These are phyloP conservation scores for Acanthurus lineatus DNA, from an alignment of 2,797 vertebrate genomes.

Conservation along the genomic window DNA sequence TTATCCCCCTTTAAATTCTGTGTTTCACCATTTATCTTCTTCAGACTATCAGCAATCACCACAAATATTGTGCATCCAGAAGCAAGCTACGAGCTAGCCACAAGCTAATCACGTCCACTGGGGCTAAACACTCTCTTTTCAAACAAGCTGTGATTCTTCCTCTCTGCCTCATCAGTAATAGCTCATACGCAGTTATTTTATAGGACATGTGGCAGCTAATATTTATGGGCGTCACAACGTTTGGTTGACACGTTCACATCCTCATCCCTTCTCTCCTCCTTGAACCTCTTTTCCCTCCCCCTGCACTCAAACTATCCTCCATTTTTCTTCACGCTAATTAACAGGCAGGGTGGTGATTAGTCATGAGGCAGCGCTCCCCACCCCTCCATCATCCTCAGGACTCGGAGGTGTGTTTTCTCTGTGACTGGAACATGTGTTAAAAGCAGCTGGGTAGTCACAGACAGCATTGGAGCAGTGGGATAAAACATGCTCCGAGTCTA, in stretches of 20 bases:
- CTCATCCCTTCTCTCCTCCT: slow-evolving; percentile 60
- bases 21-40: not conserved
- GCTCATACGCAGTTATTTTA: slow-evolving; percentile 35
- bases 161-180: slow-evolving; percentile 14
- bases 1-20: slow-evolving; percentile 5
- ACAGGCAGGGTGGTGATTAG: slow-evolving; percentile 79
- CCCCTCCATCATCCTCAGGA: slow-evolving; percentile 69
- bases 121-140: not conserved
- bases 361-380: slow-evolving; percentile 67
- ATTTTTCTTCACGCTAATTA: slow-evolving; percentile 80
- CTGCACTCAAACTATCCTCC: slow-evolving; percentile 49
- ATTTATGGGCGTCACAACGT: slow-evolving; percentile 44
- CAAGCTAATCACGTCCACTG: slow-evolving; percentile 6
- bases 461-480: slow-evolving; percentile 47
- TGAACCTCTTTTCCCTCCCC: slow-evolving; percentile 59
- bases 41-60: not conserved
- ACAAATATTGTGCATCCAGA: not conserved
- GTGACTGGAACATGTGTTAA: slow-evolving; percentile 76
- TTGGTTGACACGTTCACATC: slow-evolving; percentile 55
- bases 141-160: not conserved
- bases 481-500: slow-evolving; percentile 40
- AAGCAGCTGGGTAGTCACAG: slow-evolving; percentile 68
- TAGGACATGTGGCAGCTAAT: slow-evolving; percentile 39
- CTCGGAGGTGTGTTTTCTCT: slow-evolving; percentile 67
- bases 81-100: not conserved